A percentile compares a stretch with the other conserved stretches of the same genome.
These are phyloP conservation scores for Hydraecia micacea DNA, from an alignment of 2,888 invertebrate species.

Conservation along the genomic window DNA sequence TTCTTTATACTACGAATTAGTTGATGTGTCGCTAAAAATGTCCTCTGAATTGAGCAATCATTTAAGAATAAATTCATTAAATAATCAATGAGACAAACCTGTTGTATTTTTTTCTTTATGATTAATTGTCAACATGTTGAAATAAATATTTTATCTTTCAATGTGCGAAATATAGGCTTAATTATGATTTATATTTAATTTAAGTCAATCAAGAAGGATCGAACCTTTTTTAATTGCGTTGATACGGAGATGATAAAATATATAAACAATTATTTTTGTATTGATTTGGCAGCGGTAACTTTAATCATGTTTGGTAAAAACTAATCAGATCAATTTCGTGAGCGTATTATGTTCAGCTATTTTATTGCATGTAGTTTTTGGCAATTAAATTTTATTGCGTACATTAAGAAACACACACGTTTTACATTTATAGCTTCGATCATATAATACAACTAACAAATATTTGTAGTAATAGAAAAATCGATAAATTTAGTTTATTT, in stretches of 20 bases:
- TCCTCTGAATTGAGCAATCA: not conserved
- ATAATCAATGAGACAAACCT: constrained; percentile 5
- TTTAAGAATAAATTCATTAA: not conserved
- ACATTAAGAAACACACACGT: constrained; percentile 5
- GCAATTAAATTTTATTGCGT: constrained; percentile 32
- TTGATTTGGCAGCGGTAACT: constrained; percentile 12
- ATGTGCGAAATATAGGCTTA: constrained; percentile 15
- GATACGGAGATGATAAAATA: not conserved
- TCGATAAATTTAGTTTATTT: not conserved
- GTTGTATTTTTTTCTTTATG: not conserved
- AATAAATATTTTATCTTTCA: not conserved
- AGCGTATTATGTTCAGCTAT: constrained; percentile 13
- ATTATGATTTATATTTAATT: constrained; percentile 20
- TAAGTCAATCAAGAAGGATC: constrained; percentile 12
- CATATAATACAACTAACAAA: not conserved
- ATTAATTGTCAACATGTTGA: not conserved
- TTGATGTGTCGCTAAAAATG: constrained; percentile 40
- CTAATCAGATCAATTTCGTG: constrained; percentile 33
- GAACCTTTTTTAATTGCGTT: constrained; percentile 30
- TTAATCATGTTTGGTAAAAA: constrained; percentile 33
- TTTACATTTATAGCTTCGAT: not conserved
- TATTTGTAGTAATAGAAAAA: not conserved
- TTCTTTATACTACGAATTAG: constrained; percentile 50
- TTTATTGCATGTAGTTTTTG: constrained; percentile 14
- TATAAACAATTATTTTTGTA: constrained; percentile 14